Evolutionary conservation across 2,113 vertebrate species (phyloP).

Genomic region (Thermophis baileyi): DNA sequence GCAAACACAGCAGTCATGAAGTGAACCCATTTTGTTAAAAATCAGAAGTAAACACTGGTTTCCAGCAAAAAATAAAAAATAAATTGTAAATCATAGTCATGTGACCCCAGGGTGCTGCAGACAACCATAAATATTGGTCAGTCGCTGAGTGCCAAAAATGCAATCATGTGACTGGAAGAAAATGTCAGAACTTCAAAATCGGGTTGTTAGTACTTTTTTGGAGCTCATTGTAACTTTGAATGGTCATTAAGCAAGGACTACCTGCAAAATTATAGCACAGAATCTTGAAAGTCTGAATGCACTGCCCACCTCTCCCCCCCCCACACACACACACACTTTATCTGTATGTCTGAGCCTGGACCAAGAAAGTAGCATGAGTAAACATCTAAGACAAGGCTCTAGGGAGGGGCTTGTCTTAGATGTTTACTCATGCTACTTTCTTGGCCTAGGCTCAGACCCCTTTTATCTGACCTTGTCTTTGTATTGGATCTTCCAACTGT

Average conservation of each 20-base stretch:
- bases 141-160: neutral
- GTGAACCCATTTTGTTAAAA: neutral
- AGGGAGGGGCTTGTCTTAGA: neutral
- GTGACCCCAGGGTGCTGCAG: neutral
- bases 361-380: neutral
- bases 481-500: neutral
- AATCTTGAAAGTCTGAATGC: neutral
- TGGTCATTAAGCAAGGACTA: neutral
- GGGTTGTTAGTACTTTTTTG: neutral
- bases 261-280: neutral
- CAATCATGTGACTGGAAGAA: neutral
- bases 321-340: neutral
- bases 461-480: neutral
- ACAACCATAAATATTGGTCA: neutral
- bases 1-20: neutral
- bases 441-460: neutral
- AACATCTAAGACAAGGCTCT: too few relatives aligned
- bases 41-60: neutral
- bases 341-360: neutral
- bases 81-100: neutral
- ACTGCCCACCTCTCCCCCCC: neutral
- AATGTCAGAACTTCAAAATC: neutral
- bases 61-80: neutral
- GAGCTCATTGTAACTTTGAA: neutral
- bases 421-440: neutral